Percentiles rank a stretch among this genome's conserved stretches.
Conservation (phyloP, 2,113 vertebrate species). For the Vidua chalybeata region DNA sequence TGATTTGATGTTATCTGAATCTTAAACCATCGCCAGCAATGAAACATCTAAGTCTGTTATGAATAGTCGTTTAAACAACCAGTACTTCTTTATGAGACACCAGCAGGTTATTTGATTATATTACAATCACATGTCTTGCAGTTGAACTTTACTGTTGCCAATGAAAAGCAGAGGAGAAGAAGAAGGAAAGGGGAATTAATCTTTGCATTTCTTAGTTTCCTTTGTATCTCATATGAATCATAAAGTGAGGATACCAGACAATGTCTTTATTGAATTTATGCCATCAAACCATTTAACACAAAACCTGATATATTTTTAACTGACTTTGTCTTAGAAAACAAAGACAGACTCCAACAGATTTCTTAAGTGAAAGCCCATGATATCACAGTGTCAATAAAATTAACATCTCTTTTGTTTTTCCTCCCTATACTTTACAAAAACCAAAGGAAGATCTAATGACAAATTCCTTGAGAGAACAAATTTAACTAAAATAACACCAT, state of each 20-base stretch:
- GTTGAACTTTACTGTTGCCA: constrained; percentile 56
- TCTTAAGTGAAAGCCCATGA: not conserved
- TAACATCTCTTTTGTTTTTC: not conserved
- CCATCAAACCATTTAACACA: constrained; percentile 66
- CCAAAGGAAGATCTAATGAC: not conserved
- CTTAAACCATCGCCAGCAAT: constrained; percentile 31
- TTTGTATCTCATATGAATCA: constrained; percentile 5
- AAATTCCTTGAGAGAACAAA: constrained; percentile 1
- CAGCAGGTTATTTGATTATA: constrained; percentile 66
- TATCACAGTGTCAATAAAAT: constrained; percentile 20
- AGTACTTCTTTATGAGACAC: constrained; percentile 55
- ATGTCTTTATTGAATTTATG: constrained; percentile 62
- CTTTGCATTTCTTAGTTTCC: constrained; percentile 48
- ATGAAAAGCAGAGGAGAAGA: constrained; percentile 33
- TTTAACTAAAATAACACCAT: constrained; percentile 1
- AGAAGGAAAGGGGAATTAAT: constrained; percentile 44
- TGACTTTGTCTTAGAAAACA: constrained; percentile 40
- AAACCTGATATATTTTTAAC: constrained; percentile 57
- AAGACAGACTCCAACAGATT: constrained; percentile 6
- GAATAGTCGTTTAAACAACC: constrained; percentile 40
- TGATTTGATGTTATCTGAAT: constrained; percentile 49
- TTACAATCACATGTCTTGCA: constrained; percentile 54
- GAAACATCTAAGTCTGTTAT: constrained; percentile 45
- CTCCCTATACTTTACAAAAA: not conserved
- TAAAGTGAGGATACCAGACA: constrained; percentile 27